Evolutionary conservation across 2,888 invertebrate genomes (phyloP).

Genomic region (Brenthis ino): DNA sequence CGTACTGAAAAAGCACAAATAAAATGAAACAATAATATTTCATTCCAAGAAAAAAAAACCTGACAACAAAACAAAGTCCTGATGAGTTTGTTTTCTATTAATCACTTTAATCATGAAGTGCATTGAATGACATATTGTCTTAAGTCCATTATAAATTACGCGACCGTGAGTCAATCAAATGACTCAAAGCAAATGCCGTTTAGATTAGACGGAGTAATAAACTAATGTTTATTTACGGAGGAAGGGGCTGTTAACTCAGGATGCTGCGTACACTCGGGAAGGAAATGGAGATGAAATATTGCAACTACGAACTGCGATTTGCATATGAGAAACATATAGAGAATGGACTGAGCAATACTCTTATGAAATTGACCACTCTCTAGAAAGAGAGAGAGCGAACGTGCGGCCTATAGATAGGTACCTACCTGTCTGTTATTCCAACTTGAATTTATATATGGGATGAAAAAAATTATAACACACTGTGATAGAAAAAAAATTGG

Average conservation of each 20-base stretch:
- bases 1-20: too few relatives aligned
- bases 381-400: too few relatives aligned
- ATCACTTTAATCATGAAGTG: not conserved
- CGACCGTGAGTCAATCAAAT: conserved; percentile 55
- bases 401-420: too few relatives aligned
- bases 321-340: too few relatives aligned
- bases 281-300: conserved; percentile 21
- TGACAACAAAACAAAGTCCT: not conserved
- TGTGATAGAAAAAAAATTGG: too few relatives aligned
- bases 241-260: conserved; percentile 52
- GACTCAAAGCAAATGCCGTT: conserved; percentile 55
- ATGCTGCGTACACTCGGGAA: conserved; percentile 43
- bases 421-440: too few relatives aligned
- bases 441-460: too few relatives aligned
- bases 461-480: too few relatives aligned
- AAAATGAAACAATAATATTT: not conserved
- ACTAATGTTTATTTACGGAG: conserved; percentile 66
- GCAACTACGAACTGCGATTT: not conserved
- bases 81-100: conserved; percentile 7
- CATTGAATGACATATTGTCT: conserved; percentile 15
- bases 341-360: too few relatives aligned
- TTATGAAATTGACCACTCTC: too few relatives aligned
- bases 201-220: conserved; percentile 57
- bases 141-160: conserved; percentile 14
- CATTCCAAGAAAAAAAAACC: not conserved